Evolutionary conservation across 2,113 vertebrate species (phyloP), one percentile per base, ranked within the genome.

Genomic region (Struthio camelus): DNA sequence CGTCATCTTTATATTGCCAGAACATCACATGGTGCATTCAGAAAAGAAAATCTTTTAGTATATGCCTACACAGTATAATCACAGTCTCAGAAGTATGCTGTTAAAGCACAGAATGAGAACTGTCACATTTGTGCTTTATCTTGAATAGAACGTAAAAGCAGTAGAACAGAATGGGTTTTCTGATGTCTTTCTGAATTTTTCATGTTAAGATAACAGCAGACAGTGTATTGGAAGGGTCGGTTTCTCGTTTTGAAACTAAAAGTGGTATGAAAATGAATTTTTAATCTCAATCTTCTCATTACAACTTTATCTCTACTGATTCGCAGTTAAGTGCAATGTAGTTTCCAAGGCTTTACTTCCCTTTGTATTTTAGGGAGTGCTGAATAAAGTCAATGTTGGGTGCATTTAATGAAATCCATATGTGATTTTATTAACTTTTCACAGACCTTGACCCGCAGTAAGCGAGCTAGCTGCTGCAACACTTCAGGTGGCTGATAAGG

Each of bases 121-220:
- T 75, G 25, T 66, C n/a, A 9, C 59, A 3, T 1, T 14, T n/a
- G 0, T 32, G 46, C 2, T 2, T 18, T 30, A 42, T 40, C 53
- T 56, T 32, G 25, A 79, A 10, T 1, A 51, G 36, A 12, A 4
- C 76, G 32, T 46, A 25, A 7, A 51, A 91, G 73, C 0, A 23
- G 30, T 4, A 38, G 22, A 82, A 80, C 14, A 36, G 10, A 75
- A 25, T 7, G 5, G 27, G 27, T 0, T 0, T 18, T 5, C 2
- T 25, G 32, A 51, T 15, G 79, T 54, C 1, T 11, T 80, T 76
- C 54, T 66, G 46, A 15, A 17, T 34, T 80, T 69, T 23, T 7
- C 10, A 4, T 2, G 3, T 14, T 22, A 2, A 75, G 51, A 25
- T 87, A 51, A 65, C 23, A n/a, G n/a, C n/a, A 28, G 28, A 8